Base-by-base conservation (phyloP, 2,113 vertebrate species). In the Motacilla alba region DNA sequence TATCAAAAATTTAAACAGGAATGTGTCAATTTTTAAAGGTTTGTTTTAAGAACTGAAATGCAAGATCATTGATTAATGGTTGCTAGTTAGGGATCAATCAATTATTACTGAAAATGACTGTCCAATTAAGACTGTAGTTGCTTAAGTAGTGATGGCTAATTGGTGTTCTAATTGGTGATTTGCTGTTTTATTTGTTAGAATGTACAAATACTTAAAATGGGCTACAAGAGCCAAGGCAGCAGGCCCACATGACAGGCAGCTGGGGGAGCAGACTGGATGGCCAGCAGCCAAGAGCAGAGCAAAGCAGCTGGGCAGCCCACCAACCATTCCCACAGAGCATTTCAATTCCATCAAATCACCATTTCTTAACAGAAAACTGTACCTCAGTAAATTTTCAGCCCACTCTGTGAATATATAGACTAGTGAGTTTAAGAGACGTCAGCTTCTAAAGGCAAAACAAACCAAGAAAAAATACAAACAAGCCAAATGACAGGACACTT, bases 281-380 rank as follows among this genome's bases (percentile, higher is more conserved):
- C 95, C 94, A 95, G 76, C 82, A 93, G 93, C 94, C 96, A 96
- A 95, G 80, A 93, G 85, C 64, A 60, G 72, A 92, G 95, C 94
- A 83, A 81, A 90, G 94, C 96, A 96, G 93, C 94, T 93, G 94
- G 93, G 93, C 95, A 97, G 93, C 95, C 95, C 95, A 96, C 95
- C 96, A 97, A 69, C 94, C 92, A 92, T 93, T 90, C 94, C 92
- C 92, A 91, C 93, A 49, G 87, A 90, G 31, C 27, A 77, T 50
- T 81, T 86, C 76, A 63, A 90, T 87, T 81, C 73, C 88, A 94
- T 75, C 88, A 90, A 82, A 95, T 87, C 60, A 92, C 39, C 59
- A 35, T 83, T 82, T 90, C 83, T 92, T 41, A 68, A 68, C 31
- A 81, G 52, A 93, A 94, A 62, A 76, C 63, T 53, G 58, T 43